phyloP scores from a whole-genome alignment of 2,797 vertebrate genomes.

The Argentina silus region DNA sequence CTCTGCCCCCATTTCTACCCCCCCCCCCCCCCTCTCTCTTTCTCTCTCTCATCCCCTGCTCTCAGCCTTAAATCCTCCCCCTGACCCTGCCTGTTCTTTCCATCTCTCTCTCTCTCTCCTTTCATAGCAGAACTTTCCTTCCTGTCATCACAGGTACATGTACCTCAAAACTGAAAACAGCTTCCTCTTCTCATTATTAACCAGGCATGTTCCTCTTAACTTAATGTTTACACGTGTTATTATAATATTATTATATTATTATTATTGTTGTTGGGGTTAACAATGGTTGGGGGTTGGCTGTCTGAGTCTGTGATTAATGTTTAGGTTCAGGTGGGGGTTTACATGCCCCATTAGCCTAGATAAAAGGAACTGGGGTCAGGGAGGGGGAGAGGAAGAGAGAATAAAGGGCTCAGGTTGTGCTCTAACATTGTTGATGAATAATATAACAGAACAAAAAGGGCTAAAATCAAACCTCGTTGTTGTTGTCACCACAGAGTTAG shows the following conservation, averaged over 20 bases:
- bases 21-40: too few relatives aligned
- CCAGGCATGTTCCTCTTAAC: slow-evolving; percentile 42
- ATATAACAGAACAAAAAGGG: too few relatives aligned
- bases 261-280: slow-evolving; percentile 25
- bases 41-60: slow-evolving; percentile 14
- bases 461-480: too few relatives aligned
- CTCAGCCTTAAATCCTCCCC: slow-evolving; percentile 15
- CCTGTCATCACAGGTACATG: slow-evolving; percentile 9
- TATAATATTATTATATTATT: slow-evolving; percentile 39
- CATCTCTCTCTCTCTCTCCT: slow-evolving; percentile 12
- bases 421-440: too few relatives aligned
- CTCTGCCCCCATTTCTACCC: neutral
- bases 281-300: slow-evolving; percentile 17
- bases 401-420: too few relatives aligned
- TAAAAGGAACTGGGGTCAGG: slow-evolving; percentile 18
- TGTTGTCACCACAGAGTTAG: too few relatives aligned
- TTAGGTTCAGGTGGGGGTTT: slow-evolving; percentile 65
- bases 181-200: neutral
- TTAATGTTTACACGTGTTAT: slow-evolving; percentile 48
- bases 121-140: slow-evolving; percentile 24
- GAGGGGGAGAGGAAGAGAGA: neutral
- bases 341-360: slow-evolving; percentile 63
- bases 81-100: neutral
- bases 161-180: neutral
- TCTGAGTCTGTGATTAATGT: slow-evolving; percentile 29